phyloP scores from a whole-genome alignment of 2,113 vertebrate genomes.

The Apodemus speciosus region DNA sequence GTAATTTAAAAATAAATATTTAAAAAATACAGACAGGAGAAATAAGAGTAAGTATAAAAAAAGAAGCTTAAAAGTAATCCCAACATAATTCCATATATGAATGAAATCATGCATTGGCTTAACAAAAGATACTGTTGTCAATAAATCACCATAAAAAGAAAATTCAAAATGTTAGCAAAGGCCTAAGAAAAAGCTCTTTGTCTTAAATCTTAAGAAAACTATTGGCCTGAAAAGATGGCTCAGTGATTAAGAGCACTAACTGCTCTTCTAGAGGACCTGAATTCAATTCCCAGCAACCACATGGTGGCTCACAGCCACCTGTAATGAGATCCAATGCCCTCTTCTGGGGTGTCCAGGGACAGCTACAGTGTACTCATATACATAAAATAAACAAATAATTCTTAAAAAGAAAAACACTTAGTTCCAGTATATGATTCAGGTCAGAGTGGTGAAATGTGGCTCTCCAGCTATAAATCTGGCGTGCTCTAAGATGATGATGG shows the following conservation, averaged over 20 bases:
- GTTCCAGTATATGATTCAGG: neutral
- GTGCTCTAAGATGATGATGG: neutral
- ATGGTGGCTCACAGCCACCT: too few species aligned
- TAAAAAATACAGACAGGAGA: neutral
- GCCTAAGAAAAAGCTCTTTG: neutral
- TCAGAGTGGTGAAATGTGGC: constrained; percentile 41
- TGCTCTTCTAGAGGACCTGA: too few species aligned
- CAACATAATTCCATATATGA: constrained; percentile 10
- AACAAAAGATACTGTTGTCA: constrained; percentile 24
- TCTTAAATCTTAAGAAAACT: constrained; percentile 44
- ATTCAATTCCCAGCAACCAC: too few species aligned
- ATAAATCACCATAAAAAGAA: neutral
- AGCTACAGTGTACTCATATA: too few species aligned
- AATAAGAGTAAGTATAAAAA: neutral
- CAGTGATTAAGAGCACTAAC: too few species aligned
- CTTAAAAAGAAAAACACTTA: neutral
- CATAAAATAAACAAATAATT: too few species aligned
- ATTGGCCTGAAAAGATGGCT: neutral
- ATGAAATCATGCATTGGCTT: neutral
- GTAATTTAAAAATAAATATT: neutral
- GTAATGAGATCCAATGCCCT: too few species aligned
- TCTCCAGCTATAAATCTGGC: neutral
- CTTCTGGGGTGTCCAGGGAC: too few species aligned
- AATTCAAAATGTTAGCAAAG: constrained; percentile 14
- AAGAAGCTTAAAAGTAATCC: constrained; percentile 25